A percentile compares a stretch with the other conserved stretches of the same genome.
These are phyloP conservation scores for Herpailurus yagouaroundi DNA, from an alignment of 2,113 vertebrate species.

Conservation along the genomic window DNA sequence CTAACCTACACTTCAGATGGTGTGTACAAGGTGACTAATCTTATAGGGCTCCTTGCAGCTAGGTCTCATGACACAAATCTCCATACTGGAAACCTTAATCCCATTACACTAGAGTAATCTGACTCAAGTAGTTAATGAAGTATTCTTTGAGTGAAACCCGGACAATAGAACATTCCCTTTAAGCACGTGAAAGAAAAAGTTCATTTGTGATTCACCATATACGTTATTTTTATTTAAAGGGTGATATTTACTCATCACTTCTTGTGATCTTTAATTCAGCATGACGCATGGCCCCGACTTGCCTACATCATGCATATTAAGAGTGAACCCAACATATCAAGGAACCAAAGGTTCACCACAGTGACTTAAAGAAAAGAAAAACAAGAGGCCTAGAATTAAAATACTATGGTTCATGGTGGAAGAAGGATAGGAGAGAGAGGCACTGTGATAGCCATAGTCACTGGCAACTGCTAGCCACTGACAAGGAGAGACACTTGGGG, in stretches of 20 bases:
- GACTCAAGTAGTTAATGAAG: background rate
- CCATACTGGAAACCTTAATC: background rate
- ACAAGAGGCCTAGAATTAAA: background rate
- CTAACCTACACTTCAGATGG: background rate
- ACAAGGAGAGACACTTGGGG: background rate
- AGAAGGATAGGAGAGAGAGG: background rate
- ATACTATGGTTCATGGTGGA: background rate
- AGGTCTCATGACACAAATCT: background rate
- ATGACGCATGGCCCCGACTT: background rate
- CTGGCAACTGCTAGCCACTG: background rate
- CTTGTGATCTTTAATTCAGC: background rate
- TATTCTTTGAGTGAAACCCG: background rate
- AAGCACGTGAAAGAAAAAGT: conserved; percentile 6
- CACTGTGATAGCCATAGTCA: background rate
- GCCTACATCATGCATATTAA: background rate
- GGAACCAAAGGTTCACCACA: background rate
- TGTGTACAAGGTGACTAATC: background rate
- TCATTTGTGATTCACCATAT: background rate
- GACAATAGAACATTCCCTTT: background rate
- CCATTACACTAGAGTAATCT: background rate
- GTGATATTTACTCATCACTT: background rate
- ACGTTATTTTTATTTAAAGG: background rate
- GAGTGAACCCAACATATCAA: background rate
- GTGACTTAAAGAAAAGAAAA: background rate
- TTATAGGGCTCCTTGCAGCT: background rate